Conservation (phyloP, 2,113 vertebrate genomes). For the Elgaria multicarinata region DNA sequence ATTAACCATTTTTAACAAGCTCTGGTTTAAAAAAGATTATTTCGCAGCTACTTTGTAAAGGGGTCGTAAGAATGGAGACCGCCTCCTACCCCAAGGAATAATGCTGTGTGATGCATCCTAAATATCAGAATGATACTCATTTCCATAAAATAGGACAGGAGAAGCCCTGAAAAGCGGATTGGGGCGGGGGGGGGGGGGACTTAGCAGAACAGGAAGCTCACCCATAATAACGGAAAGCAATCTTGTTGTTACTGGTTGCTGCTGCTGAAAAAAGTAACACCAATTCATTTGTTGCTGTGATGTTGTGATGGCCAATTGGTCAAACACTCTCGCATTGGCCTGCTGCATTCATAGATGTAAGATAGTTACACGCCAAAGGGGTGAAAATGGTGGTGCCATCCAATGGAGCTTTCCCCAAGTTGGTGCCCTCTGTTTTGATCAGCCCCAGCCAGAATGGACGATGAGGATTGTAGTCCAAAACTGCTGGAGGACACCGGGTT, state of each 20-base stretch:
- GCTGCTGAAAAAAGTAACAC: not conserved
- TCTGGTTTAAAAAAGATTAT: conserved; percentile 56
- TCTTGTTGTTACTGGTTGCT: not conserved
- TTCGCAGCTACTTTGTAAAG: conserved; percentile 37
- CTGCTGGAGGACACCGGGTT: too few relatives aligned
- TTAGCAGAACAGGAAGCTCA: not conserved
- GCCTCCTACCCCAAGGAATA: conserved; percentile 23
- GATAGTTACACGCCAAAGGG: too few relatives aligned
- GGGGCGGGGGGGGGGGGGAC: not conserved
- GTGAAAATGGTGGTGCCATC: too few relatives aligned
- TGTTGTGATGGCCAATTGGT: too few relatives aligned
- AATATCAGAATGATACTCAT: conserved; percentile 40
- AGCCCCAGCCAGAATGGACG: not conserved
- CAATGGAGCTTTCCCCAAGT: not conserved
- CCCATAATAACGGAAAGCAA: conserved; percentile 38
- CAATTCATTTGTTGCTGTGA: not conserved
- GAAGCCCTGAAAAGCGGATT: conserved; percentile 61
- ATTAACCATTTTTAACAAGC: conserved; percentile 44
- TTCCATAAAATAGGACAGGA: conserved; percentile 19
- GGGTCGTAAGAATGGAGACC: conserved; percentile 56
- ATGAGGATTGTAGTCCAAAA: too few relatives aligned
- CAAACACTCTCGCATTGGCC: too few relatives aligned
- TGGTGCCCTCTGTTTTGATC: not conserved
- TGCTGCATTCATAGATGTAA: too few relatives aligned
- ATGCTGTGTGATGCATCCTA: conserved; percentile 30